Conservation (phyloP, 2,888 invertebrate species). For the Eremobia ochroleuca region DNA sequence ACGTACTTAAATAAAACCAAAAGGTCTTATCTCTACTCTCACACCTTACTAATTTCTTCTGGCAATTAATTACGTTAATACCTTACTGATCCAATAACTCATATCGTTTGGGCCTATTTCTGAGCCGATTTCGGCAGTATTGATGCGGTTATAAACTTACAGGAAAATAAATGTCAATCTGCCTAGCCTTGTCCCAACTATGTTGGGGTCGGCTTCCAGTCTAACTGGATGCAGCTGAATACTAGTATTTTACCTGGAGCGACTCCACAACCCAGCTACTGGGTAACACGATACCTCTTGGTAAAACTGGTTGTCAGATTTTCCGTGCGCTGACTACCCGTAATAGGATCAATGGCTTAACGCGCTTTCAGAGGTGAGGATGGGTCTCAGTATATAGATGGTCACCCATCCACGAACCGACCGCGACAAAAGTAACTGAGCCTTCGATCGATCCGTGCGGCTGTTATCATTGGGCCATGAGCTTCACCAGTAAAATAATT, state of each 20-base stretch:
- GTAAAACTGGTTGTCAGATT: neutral
- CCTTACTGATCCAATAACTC: constrained; percentile 41
- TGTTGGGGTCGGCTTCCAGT: neutral
- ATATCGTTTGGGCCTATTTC: constrained; percentile 39
- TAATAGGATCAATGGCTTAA: no score
- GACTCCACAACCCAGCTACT: neutral
- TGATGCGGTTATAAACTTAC: neutral
- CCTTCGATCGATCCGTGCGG: no score
- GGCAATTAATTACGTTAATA: constrained; percentile 63
- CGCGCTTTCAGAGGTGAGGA: no score
- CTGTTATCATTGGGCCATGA: no score
- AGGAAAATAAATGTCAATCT: neutral
- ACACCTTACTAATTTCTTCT: constrained; percentile 61
- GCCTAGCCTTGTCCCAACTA: neutral
- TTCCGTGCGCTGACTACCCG: no score
- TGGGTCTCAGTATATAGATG: no score
- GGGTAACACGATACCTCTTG: neutral
- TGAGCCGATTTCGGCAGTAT: neutral
- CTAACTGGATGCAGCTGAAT: no score
- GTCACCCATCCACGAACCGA: no score
- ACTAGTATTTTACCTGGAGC: neutral
- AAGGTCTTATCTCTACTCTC: constrained; percentile 62
- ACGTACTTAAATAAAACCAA: constrained; percentile 76
- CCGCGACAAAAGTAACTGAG: no score
- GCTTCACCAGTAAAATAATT: no score